These are phyloP conservation scores for Colletes latitarsis DNA, from an alignment of 1,140 invertebrate species.

Conservation along the genomic window DNA sequence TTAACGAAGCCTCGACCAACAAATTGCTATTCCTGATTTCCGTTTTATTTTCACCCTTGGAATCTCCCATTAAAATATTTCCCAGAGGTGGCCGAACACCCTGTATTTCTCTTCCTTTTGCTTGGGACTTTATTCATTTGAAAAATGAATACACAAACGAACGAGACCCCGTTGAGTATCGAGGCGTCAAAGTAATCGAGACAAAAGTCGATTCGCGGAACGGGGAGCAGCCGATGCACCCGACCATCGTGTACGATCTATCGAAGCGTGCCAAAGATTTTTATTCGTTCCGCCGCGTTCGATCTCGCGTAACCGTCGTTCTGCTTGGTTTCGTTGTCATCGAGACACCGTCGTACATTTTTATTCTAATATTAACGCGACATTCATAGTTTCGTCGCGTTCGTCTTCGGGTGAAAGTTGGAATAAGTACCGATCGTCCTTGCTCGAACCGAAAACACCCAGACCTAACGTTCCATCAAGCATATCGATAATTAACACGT, in stretches of 20 bases:
- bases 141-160: background rate
- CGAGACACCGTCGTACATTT: background rate
- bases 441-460: slow-evolving; percentile 43
- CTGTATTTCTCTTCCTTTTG: no score
- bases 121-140: background rate
- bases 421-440: slow-evolving; percentile 51
- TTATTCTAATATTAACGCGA: background rate
- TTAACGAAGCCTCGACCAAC: no score
- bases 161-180: background rate
- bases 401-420: slow-evolving; percentile 49
- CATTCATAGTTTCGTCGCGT: slow-evolving; percentile 49
- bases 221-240: slow-evolving; percentile 5
- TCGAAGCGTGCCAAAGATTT: slow-evolving; percentile 21
- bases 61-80: no score
- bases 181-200: background rate
- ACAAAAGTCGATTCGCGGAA: background rate
- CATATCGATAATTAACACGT: no score
- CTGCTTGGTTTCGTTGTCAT: background rate
- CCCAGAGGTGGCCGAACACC: no score
- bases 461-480: no score
- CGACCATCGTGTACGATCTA: slow-evolving; percentile 2
- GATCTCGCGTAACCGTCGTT: background rate
- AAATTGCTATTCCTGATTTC: no score
- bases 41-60: no score
- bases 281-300: background rate